Evolutionary conservation across 2,888 invertebrate species (phyloP).

Genomic region (Campaea margaritaria): DNA sequence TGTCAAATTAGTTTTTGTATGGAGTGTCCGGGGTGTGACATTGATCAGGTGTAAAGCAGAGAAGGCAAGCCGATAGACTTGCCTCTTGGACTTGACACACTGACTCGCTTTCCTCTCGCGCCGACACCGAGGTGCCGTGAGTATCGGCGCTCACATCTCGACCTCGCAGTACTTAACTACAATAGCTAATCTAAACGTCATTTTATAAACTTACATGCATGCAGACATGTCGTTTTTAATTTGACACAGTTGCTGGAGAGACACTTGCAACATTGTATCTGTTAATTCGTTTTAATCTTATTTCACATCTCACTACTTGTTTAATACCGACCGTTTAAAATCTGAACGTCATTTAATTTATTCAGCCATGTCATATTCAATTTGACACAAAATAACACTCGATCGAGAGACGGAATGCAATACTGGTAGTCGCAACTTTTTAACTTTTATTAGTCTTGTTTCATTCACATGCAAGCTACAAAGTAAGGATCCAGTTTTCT

Average conservation of each 20-base stretch:
- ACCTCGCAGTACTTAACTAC: slow-evolving; percentile 27
- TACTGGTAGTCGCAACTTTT: neutral
- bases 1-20: too few relatives aligned
- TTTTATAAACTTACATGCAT: slow-evolving; percentile 29
- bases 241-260: slow-evolving; percentile 5
- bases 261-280: slow-evolving; percentile 1
- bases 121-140: slow-evolving; percentile 29
- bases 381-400: slow-evolving; percentile 3
- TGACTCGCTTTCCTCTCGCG: slow-evolving; percentile 81
- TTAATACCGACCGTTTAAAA: too few relatives aligned
- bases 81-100: slow-evolving; percentile 72
- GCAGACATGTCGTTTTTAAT: slow-evolving; percentile 1
- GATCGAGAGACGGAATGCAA: slow-evolving; percentile 5
- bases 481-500: slow-evolving; percentile 22
- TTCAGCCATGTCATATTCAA: slow-evolving; percentile 3
- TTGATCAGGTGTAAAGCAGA: slow-evolving; percentile 60
- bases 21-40: too few relatives aligned
- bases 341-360: too few relatives aligned
- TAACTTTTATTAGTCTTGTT: neutral
- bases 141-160: slow-evolving; percentile 38
- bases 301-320: too few relatives aligned
- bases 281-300: too few relatives aligned
- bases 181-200: slow-evolving; percentile 33
- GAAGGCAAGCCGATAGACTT: slow-evolving; percentile 47
- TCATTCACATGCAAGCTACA: slow-evolving; percentile 7